These are phyloP conservation scores for Bimastos eiseni DNA, from an alignment of 2,888 invertebrate genomes.

Conservation along the genomic window DNA sequence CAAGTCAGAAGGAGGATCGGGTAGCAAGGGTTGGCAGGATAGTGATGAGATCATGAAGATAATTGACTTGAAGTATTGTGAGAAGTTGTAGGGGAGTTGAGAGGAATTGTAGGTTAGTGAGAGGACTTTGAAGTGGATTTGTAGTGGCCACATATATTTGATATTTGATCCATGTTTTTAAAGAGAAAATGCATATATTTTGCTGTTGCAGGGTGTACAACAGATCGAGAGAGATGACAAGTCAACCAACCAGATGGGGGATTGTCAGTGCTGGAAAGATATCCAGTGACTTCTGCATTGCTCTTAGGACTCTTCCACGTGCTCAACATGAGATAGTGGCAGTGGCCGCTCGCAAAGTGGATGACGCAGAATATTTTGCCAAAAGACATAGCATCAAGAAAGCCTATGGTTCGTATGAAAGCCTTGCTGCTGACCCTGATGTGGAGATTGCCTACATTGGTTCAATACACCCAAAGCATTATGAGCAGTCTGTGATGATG, in stretches of 20 bases:
- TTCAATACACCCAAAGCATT: conserved; percentile 75
- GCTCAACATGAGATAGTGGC: conserved; percentile 43
- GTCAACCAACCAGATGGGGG: conserved; percentile 71
- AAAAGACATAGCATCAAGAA: conserved; percentile 73
- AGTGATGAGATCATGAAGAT: too few relatives aligned
- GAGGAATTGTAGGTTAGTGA: too few relatives aligned
- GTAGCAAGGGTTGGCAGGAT: too few relatives aligned
- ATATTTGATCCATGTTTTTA: too few relatives aligned
- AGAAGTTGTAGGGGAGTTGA: too few relatives aligned
- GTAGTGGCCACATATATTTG: too few relatives aligned
- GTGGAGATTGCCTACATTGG: conserved; percentile 85
- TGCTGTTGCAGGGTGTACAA: neutral
- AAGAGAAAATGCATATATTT: neutral
- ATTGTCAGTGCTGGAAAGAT: conserved; percentile 84
- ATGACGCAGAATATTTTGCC: conserved; percentile 78
- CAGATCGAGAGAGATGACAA: conserved; percentile 2
- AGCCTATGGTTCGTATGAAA: conserved; percentile 77
- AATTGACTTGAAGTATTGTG: too few relatives aligned
- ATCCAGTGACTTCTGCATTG: conserved; percentile 75
- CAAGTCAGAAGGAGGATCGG: too few relatives aligned
- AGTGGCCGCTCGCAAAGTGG: conserved; percentile 76
- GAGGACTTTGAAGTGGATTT: too few relatives aligned
- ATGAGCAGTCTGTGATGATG: conserved; percentile 72
- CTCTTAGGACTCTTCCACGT: conserved; percentile 25
- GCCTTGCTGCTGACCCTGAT: conserved; percentile 74